A percentile compares a stretch with the other conserved stretches of the same genome.
phyloP scores from a whole-genome alignment of 2,888 invertebrate genomes.

The Acronicta leporina region DNA sequence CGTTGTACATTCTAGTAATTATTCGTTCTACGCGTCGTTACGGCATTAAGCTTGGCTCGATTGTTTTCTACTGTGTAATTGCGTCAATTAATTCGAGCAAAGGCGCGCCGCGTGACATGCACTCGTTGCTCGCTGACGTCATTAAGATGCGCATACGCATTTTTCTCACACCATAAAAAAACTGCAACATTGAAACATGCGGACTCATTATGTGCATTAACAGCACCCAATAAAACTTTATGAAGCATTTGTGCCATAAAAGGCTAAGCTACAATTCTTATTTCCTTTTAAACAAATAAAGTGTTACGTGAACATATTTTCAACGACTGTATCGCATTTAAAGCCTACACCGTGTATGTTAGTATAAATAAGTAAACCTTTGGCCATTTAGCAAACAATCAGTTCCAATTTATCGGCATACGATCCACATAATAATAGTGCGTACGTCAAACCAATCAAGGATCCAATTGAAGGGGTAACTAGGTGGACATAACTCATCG shows the following conservation, averaged over 20 bases:
- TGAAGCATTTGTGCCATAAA: slow-evolving; percentile 68
- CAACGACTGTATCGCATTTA: slow-evolving; percentile 40
- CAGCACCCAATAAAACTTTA: slow-evolving; percentile 72
- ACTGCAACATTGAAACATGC: slow-evolving; percentile 69
- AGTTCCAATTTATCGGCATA: slow-evolving; percentile 81
- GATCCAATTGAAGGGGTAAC: slow-evolving; percentile 88
- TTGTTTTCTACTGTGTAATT: slow-evolving; percentile 86
- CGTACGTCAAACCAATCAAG: slow-evolving; percentile 87
- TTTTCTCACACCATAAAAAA: slow-evolving; percentile 72
- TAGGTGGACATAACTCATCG: slow-evolving; percentile 84
- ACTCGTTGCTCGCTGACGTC: slow-evolving; percentile 74
- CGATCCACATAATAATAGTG: slow-evolving; percentile 78
- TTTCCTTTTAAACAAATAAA: slow-evolving; percentile 60
- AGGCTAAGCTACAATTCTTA: slow-evolving; percentile 65
- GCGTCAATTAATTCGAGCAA: slow-evolving; percentile 83
- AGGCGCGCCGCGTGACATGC: slow-evolving; percentile 76
- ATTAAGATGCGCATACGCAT: slow-evolving; percentile 80
- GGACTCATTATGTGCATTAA: slow-evolving; percentile 70
- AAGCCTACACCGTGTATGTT: slow-evolving; percentile 32
- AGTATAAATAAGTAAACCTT: slow-evolving; percentile 60
- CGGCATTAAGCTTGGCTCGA: slow-evolving; percentile 74
- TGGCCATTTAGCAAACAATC: slow-evolving; percentile 77
- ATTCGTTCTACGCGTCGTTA: slow-evolving; percentile 78
- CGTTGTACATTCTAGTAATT: slow-evolving; percentile 69
- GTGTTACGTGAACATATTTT: slow-evolving; percentile 55